Evolutionary conservation across 2,113 vertebrate species (phyloP).

Genomic region (Cranoglanis bouderius): DNA sequence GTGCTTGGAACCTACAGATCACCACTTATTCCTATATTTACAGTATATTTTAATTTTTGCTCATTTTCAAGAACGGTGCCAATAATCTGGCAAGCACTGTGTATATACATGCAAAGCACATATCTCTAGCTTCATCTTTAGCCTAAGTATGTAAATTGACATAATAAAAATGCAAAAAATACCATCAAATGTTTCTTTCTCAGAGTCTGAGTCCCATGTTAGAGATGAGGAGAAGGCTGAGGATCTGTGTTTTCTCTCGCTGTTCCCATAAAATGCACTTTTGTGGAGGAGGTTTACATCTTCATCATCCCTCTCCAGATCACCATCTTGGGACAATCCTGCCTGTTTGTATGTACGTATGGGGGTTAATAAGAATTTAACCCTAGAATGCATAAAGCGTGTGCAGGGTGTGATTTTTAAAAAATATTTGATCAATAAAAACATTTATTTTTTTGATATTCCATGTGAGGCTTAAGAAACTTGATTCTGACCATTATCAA

Average conservation of each 20-base stretch:
- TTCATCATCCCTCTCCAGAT: constrained; percentile 41
- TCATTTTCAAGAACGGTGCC: neutral
- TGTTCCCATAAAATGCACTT: constrained; percentile 55
- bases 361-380: constrained; percentile 10
- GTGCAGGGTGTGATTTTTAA: too few relatives aligned
- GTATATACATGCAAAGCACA: neutral
- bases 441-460: too few relatives aligned
- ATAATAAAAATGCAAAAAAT: constrained; percentile 35
- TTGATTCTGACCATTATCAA: too few relatives aligned
- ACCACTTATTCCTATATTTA: neutral
- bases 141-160: neutral
- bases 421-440: too few relatives aligned
- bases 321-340: constrained; percentile 32
- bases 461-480: too few relatives aligned
- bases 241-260: constrained; percentile 66
- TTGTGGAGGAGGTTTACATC: constrained; percentile 53
- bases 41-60: neutral
- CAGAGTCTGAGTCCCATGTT: constrained; percentile 80
- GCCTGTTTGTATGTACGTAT: constrained; percentile 30
- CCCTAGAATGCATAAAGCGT: too few relatives aligned
- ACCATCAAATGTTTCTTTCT: constrained; percentile 76
- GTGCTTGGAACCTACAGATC: neutral
- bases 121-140: neutral
- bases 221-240: constrained; percentile 77
- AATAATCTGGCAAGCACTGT: neutral